Evolutionary conservation across 1,140 invertebrate species (phyloP).

Genomic region (Eufriesea mexicana): DNA sequence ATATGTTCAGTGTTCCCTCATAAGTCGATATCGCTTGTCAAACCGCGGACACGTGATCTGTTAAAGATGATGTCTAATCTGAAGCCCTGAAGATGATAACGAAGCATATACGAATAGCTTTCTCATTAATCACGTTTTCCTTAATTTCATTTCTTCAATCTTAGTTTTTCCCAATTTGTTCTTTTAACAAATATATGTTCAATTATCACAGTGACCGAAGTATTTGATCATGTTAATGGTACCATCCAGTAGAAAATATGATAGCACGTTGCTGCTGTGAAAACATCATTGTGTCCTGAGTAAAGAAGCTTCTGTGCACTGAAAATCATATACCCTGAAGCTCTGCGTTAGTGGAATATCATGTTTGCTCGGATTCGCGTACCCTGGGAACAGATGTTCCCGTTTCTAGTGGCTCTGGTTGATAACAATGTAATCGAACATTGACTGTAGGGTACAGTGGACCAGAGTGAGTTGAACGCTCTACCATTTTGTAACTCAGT

Average conservation of each 20-base stretch:
- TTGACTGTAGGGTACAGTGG: not conserved
- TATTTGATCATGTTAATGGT: not conserved
- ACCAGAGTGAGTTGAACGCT: not conserved
- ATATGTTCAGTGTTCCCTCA: not conserved
- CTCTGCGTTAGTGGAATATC: conserved; percentile 7
- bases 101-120: not conserved
- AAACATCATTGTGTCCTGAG: not conserved
- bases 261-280: not conserved
- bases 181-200: not conserved
- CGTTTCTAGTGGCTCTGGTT: not conserved
- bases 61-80: not conserved
- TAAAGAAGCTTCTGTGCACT: not conserved
- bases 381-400: not conserved
- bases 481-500: not conserved
- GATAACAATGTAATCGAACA: conserved; percentile 21
- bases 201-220: not conserved
- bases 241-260: not conserved
- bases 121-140: not conserved
- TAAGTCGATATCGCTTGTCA: conserved; percentile 28
- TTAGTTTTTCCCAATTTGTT: not conserved
- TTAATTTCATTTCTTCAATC: not conserved
- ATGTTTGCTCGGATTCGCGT: conserved; percentile 16
- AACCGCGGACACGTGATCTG: conserved; percentile 6
- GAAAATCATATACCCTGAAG: conserved; percentile 21
- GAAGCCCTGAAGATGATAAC: not conserved